A percentile compares a stretch with the other conserved stretches of the same genome.
These are phyloP conservation scores for Lasiurus borealis DNA, from an alignment of 2,113 vertebrate species.

Conservation along the genomic window DNA sequence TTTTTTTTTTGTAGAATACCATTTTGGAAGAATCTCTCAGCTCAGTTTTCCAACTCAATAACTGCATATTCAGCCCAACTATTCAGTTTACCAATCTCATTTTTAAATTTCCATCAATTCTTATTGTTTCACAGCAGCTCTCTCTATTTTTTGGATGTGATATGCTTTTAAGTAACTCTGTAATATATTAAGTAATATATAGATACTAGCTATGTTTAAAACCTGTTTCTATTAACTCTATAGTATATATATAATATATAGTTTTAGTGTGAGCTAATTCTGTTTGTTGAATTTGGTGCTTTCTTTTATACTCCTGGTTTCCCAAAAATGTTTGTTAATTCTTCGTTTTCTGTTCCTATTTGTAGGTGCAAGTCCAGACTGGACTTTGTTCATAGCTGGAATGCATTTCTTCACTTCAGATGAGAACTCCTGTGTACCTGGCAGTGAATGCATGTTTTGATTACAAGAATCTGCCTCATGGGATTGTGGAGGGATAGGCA, in stretches of 20 bases:
- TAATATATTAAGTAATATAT: background rate
- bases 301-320: background rate
- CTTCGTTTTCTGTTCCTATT: conserved; percentile 12
- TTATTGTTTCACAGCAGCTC: background rate
- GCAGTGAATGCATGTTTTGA: background rate
- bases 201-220: background rate
- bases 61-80: background rate
- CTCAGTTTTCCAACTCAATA: conserved; percentile 15
- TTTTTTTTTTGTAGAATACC: background rate
- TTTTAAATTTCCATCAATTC: background rate
- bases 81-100: background rate
- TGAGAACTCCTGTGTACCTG: conserved; percentile 28
- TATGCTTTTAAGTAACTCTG: conserved; percentile 16
- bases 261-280: background rate
- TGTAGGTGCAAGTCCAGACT: background rate
- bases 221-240: background rate
- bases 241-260: background rate
- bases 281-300: background rate
- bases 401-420: conserved; percentile 48
- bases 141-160: background rate
- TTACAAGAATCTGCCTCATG: background rate
- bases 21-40: conserved; percentile 28
- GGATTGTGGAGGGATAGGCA: background rate
- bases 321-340: conserved; percentile 4
- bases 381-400: conserved; percentile 2